Conservation (phyloP, 2,113 vertebrate species). For the Urocitellus parryii region DNA sequence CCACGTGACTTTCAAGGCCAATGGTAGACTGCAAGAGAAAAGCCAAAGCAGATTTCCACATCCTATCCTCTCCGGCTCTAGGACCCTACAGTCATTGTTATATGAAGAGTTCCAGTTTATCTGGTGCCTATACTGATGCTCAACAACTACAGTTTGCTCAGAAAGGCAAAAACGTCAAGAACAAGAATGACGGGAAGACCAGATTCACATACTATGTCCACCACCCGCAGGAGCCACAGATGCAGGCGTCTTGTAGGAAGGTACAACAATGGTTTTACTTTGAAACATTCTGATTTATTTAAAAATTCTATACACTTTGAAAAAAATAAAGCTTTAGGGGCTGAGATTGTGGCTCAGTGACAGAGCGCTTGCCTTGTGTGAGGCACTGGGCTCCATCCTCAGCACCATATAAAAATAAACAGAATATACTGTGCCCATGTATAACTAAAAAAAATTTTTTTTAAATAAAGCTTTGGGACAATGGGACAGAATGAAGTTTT, state of each 20-base stretch:
- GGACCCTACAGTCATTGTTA: background rate
- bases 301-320: background rate
- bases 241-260: background rate
- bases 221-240: too few relatives aligned
- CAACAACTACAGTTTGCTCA: background rate
- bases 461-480: background rate
- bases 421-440: too few relatives aligned
- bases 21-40: background rate
- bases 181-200: background rate
- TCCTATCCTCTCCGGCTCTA: background rate
- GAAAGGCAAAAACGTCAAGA: too few relatives aligned
- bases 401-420: too few relatives aligned
- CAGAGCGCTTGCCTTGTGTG: too few relatives aligned
- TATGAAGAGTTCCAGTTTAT: background rate
- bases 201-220: background rate
- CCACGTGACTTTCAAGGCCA: background rate
- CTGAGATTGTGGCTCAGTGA: too few relatives aligned
- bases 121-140: background rate
- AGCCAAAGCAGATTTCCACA: background rate
- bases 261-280: background rate
- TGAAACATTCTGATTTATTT: background rate
- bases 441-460: too few relatives aligned
- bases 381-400: too few relatives aligned
- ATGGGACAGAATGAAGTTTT: background rate
- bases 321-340: background rate